Evolutionary conservation across 2,113 vertebrate species (phyloP), one percentile per base, ranked within the genome.

Genomic region (Ictalurus furcatus): DNA sequence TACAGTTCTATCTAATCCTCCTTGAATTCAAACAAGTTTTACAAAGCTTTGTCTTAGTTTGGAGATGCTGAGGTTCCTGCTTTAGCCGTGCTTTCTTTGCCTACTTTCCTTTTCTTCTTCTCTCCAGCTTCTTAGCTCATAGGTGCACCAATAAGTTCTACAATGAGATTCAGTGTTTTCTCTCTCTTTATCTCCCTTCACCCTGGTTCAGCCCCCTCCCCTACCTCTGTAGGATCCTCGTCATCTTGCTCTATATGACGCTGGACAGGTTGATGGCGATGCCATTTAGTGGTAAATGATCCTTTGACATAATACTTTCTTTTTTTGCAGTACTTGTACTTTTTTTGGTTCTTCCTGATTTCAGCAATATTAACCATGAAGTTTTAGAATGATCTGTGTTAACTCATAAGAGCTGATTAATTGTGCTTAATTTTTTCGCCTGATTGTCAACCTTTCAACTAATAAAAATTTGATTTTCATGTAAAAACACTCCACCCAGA

Each of bases 151-250:
- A 83, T 86, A 80, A 89, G 79, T 89, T 90, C 76, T 90, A 74
- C 79, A 87, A 56, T 61, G 54, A 90, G 85, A 88, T 40, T 67
- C 48, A 85, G 44, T 54, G 37, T 61, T 82, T 90, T 96, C 93
- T 94, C 91, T 94, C 92, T 94, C 91, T 92, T 92, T 90, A 91
- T 91, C 89, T 90, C 81, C 40, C 34, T 85, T 85, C 78, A 89
- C 85, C 90, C 91, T 71, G 88, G 84, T 80, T 86, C 92, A 81
- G 87, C 89, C 88, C 90, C 91, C 90, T 67, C 88, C 90, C 82
- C 88, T 73, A 63, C 90, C 89, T 90, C 88, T 79, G 91, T 88
- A 90, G 86, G 88, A 88, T 90, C 90, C 90, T 92, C 56, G 90
- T 92, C 94, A 93, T 93, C 91, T 90, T 87, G 84, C 69, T 90